Percentiles rank a stretch among this genome's conserved stretches.
phyloP scores from a whole-genome alignment of 2,113 vertebrate species.

The Monarcha castaneiventris region DNA sequence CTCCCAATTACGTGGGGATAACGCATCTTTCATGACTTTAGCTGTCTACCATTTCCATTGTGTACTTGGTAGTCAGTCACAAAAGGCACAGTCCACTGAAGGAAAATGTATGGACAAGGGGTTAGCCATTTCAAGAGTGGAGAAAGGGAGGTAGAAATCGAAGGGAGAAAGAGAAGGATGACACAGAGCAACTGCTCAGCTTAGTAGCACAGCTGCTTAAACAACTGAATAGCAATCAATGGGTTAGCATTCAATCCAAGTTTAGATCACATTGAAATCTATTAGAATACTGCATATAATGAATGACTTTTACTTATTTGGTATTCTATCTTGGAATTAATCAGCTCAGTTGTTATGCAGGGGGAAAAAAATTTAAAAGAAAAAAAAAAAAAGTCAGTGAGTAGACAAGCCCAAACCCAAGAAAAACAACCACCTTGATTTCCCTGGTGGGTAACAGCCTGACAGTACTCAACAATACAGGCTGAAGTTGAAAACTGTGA shows the following conservation, averaged over 20 bases:
- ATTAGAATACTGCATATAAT: slow-evolving; percentile 57
- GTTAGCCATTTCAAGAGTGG: slow-evolving; percentile 26
- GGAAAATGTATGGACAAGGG: slow-evolving; percentile 32
- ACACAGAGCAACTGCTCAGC: slow-evolving; percentile 53
- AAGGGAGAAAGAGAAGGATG: slow-evolving; percentile 41
- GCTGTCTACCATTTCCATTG: slow-evolving; percentile 36
- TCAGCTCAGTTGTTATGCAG: slow-evolving; percentile 61
- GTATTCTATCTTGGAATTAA: slow-evolving; percentile 67
- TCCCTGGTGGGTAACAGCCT: slow-evolving; percentile 48
- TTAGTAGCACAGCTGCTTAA: slow-evolving; percentile 55
- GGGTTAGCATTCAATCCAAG: slow-evolving; percentile 64
- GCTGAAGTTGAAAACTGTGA: slow-evolving; percentile 16
- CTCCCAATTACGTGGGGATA: slow-evolving; percentile 24
- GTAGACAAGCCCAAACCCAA: slow-evolving; percentile 15
- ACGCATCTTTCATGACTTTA: slow-evolving; percentile 32
- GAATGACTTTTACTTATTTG: slow-evolving; percentile 63
- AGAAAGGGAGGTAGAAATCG: slow-evolving; percentile 29
- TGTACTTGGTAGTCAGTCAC: slow-evolving; percentile 26
- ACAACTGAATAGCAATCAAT: slow-evolving; percentile 60
- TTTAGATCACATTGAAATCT: slow-evolving; percentile 67
- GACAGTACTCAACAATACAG: slow-evolving; percentile 10
- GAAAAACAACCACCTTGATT: slow-evolving; percentile 44
- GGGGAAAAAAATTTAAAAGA: not conserved
- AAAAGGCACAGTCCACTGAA: slow-evolving; percentile 31
- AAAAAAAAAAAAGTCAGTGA: not conserved